Evolutionary conservation across 2,113 vertebrate genomes (phyloP).

Genomic region (Saccopteryx leptura): DNA sequence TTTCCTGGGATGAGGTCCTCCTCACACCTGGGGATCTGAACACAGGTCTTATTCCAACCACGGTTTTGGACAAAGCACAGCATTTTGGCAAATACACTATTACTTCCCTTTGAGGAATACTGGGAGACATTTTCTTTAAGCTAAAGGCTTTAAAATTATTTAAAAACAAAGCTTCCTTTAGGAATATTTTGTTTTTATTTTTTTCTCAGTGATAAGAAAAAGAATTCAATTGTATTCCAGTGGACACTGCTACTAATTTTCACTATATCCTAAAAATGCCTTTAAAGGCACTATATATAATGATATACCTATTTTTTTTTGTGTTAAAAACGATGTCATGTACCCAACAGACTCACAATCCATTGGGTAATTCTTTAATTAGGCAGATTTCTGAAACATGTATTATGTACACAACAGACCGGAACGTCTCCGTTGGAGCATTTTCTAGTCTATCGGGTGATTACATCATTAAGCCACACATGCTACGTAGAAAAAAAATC

Average conservation of each 20-base stretch:
- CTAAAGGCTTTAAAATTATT: conserved; percentile 43
- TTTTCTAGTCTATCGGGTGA: conserved; percentile 89
- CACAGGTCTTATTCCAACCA: neutral
- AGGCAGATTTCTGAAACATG: conserved; percentile 90
- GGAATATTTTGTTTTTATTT: conserved; percentile 57
- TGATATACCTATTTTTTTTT: conserved; percentile 83
- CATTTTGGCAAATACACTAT: conserved; percentile 21
- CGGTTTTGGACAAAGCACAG: neutral
- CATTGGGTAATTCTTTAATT: conserved; percentile 90
- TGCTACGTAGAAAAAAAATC: conserved; percentile 89
- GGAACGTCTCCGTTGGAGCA: conserved; percentile 89
- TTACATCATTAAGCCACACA: conserved; percentile 91
- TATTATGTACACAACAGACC: conserved; percentile 91
- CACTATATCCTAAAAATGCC: conserved; percentile 77
- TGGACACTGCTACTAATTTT: conserved; percentile 60
- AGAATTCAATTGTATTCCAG: conserved; percentile 47
- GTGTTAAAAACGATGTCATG: conserved; percentile 81
- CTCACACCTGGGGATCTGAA: neutral
- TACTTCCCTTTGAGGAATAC: neutral
- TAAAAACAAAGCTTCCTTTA: conserved; percentile 49
- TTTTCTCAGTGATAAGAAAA: conserved; percentile 62
- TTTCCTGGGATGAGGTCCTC: neutral
- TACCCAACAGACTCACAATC: conserved; percentile 85
- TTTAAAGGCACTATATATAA: conserved; percentile 80
- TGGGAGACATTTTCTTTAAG: neutral